phyloP scores from a whole-genome alignment of 1,140 invertebrate genomes.

The Papilio machaon region DNA sequence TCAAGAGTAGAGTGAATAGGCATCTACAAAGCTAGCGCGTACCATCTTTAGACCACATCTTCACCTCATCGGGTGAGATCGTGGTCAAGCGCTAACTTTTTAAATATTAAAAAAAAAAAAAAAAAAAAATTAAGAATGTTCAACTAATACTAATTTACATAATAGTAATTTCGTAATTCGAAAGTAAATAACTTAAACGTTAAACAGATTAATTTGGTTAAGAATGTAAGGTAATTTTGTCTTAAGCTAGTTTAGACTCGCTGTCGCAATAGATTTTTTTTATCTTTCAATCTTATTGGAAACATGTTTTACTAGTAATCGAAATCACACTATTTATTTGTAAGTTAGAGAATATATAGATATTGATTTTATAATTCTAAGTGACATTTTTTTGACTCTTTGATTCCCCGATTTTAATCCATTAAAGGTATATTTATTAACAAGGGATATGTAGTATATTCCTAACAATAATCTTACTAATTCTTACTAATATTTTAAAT shows the following conservation, averaged over 20 bases:
- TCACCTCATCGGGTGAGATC: no score
- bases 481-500: no score
- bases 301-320: conserved; percentile 9
- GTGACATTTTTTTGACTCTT: not conserved
- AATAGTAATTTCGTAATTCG: not conserved
- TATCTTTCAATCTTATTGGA: conserved; percentile 11
- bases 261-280: not conserved
- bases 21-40: no score
- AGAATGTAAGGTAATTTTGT: not conserved
- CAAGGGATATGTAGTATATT: no score
- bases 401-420: no score
- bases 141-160: not conserved
- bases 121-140: not conserved
- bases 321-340: not conserved
- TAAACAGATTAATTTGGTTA: not conserved
- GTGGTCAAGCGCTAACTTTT: no score
- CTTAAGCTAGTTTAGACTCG: not conserved
- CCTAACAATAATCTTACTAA: no score
- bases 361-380: not conserved
- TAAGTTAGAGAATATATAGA: not conserved
- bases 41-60: no score
- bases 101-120: not conserved
- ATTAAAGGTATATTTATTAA: no score
- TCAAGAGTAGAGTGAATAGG: no score
- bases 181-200: conserved; percentile 6